These are phyloP conservation scores for Boloria selene DNA, from an alignment of 2,888 invertebrate genomes.

Conservation along the genomic window DNA sequence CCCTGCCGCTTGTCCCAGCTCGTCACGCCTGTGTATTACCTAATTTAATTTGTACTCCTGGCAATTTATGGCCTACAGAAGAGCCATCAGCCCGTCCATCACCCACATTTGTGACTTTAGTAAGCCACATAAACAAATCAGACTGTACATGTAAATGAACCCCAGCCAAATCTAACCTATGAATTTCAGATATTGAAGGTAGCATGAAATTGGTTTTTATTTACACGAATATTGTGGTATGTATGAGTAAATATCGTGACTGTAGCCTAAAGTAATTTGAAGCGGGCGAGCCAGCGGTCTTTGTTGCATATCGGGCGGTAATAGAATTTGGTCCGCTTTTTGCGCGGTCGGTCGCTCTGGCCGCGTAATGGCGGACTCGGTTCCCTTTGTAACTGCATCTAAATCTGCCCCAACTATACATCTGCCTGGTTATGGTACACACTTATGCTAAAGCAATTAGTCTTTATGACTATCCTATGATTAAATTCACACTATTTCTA, in stretches of 20 bases:
- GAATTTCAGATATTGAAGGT: constrained; percentile 43
- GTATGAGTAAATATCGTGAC: constrained; percentile 74
- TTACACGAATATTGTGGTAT: constrained; percentile 64
- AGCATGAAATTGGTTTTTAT: constrained; percentile 63
- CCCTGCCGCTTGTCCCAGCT: constrained; percentile 69
- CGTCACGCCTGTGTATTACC: constrained; percentile 79
- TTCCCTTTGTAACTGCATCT: constrained; percentile 78
- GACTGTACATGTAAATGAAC: constrained; percentile 22
- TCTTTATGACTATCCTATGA: background rate
- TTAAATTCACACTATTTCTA: background rate
- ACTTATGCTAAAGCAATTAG: constrained; percentile 30
- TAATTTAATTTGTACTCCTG: constrained; percentile 80
- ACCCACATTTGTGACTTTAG: constrained; percentile 50
- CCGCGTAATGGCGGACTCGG: constrained; percentile 74
- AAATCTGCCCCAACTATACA: constrained; percentile 68
- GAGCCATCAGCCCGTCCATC: constrained; percentile 69
- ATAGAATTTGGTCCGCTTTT: constrained; percentile 82
- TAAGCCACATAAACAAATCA: constrained; percentile 28
- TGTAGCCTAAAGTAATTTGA: constrained; percentile 80
- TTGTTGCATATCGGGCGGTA: constrained; percentile 81
- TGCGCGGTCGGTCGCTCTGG: constrained; percentile 67
- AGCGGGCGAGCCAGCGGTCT: constrained; percentile 74
- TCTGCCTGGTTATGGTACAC: constrained; percentile 56
- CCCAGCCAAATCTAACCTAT: constrained; percentile 31
- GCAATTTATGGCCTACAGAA: constrained; percentile 75